phyloP scores from a whole-genome alignment of 2,888 invertebrate genomes.

The Dryomyza anilis region DNA sequence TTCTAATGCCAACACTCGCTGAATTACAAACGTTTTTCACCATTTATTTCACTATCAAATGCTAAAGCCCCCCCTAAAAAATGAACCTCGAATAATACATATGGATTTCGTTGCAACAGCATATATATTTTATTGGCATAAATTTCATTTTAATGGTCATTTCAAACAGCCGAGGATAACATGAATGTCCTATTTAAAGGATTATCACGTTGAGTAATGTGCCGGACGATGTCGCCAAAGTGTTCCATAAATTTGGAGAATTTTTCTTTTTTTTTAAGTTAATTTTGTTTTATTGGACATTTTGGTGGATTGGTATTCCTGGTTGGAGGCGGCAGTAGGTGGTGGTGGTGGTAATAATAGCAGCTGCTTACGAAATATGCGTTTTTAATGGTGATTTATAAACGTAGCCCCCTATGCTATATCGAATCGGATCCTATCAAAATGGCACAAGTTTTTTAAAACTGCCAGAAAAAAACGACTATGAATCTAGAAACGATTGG shows the following conservation, averaged over 20 bases:
- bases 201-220: conserved; percentile 57
- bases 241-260: conserved; percentile 52
- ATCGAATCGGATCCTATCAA: too few relatives aligned
- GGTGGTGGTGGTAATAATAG: not conserved
- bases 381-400: conserved; percentile 31
- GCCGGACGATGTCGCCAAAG: conserved; percentile 14
- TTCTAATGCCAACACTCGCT: conserved; percentile 2
- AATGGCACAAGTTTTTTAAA: too few relatives aligned
- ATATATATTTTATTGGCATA: conserved; percentile 41
- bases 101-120: not conserved
- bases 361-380: conserved; percentile 8
- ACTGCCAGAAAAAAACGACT: too few relatives aligned
- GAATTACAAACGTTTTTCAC: not conserved
- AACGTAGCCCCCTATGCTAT: not conserved
- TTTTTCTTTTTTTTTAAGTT: conserved; percentile 60
- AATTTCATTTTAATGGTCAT: conserved; percentile 54
- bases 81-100: not conserved
- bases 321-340: too few relatives aligned
- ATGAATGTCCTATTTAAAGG: conserved; percentile 61
- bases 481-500: conserved; percentile 11
- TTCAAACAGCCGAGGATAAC: conserved; percentile 46
- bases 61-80: not conserved
- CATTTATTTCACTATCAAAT: conserved; percentile 13
- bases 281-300: conserved; percentile 59
- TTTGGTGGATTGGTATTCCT: conserved; percentile 17